These are phyloP conservation scores for Oceanodroma tethys DNA, from an alignment of 2,113 vertebrate species.

Conservation along the genomic window DNA sequence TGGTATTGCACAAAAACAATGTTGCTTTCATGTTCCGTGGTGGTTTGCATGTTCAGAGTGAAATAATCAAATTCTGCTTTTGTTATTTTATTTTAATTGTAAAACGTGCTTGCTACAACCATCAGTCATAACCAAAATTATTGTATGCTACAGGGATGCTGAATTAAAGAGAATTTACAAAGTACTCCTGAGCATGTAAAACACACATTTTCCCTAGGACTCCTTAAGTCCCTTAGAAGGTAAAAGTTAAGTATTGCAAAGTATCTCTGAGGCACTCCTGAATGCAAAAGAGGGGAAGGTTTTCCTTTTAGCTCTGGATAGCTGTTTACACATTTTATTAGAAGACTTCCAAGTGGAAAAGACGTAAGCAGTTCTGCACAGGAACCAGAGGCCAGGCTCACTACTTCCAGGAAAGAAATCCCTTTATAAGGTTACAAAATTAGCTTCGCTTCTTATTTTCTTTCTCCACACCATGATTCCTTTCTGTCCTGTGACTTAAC, in stretches of 20 bases:
- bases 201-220: not conserved
- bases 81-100: not conserved
- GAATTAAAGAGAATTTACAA: not conserved
- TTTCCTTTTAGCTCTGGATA: not conserved
- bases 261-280: not conserved
- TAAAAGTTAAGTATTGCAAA: not conserved
- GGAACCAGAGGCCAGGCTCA: not conserved
- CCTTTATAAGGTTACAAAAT: not conserved
- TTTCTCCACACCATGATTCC: not conserved
- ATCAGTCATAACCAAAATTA: not conserved
- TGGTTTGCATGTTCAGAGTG: not conserved
- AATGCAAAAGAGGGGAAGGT: not conserved
- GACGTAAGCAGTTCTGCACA: not conserved
- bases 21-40: not conserved
- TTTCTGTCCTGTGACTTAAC: not conserved
- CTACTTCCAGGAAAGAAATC: not conserved
- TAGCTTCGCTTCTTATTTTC: not conserved
- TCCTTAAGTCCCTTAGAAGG: not conserved
- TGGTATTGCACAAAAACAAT: not conserved
- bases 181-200: not conserved
- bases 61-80: not conserved
- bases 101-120: not conserved
- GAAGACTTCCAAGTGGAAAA: not conserved
- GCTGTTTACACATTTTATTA: not conserved
- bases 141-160: not conserved